phyloP scores from a whole-genome alignment of 53 echinoderm and acorn worm species.

The Temnopleurus reevesii region DNA sequence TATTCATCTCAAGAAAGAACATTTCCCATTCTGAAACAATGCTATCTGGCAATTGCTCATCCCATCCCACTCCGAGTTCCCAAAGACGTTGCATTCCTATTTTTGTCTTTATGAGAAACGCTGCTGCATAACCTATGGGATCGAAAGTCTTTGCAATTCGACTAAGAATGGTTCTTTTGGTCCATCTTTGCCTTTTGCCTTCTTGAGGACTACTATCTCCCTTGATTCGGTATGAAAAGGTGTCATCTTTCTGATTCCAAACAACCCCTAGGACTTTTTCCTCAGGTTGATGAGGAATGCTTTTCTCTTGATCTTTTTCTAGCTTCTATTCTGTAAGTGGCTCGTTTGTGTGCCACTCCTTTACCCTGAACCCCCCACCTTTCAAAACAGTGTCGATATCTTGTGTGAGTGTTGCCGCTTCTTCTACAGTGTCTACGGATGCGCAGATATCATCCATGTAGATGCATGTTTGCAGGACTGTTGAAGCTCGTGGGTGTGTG shows the following conservation, averaged over 20 bases:
- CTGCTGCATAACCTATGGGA: slow-evolving; percentile 62
- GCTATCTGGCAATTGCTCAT: slow-evolving; percentile 37
- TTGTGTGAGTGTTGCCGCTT: not conserved
- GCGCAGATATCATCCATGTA: not conserved
- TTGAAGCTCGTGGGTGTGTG: not conserved
- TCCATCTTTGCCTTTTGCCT: slow-evolving; percentile 20
- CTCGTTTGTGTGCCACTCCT: too few relatives aligned
- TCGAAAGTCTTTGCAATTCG: slow-evolving; percentile 68
- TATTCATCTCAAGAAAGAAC: slow-evolving; percentile 52
- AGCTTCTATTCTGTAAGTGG: too few relatives aligned
- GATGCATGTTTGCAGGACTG: not conserved
- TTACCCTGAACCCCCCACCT: too few relatives aligned
- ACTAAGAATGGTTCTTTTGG: slow-evolving; percentile 63
- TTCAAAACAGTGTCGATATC: not conserved
- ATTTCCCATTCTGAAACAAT: slow-evolving; percentile 35
- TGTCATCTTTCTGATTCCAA: not conserved
- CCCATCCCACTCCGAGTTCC: slow-evolving; percentile 54
- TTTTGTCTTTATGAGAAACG: slow-evolving; percentile 55
- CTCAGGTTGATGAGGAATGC: too few relatives aligned
- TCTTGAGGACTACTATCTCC: not conserved
- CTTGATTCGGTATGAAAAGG: slow-evolving; percentile 46
- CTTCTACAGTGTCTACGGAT: not conserved
- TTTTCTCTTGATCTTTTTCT: too few relatives aligned
- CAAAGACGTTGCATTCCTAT: slow-evolving; percentile 60
- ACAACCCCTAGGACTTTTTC: slow-evolving; percentile 52